Base-by-base conservation (phyloP, 2,113 vertebrate genomes). In the Percopsis transmontana region DNA sequence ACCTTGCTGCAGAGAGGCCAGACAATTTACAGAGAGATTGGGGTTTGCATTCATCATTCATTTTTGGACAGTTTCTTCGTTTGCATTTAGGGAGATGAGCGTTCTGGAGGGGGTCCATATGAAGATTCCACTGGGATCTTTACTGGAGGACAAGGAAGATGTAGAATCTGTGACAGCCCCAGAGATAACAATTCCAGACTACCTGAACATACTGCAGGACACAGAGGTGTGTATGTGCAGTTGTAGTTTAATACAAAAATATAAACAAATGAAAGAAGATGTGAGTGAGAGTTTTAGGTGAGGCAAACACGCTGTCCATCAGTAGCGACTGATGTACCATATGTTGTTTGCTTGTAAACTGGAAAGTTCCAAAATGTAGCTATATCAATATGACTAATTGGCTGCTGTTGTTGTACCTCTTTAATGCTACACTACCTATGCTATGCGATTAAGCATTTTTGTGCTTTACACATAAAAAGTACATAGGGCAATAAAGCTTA, bases 81-180 rank as follows among this genome's bases (percentile, higher is more conserved):
- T 41, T 59, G 6, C n/a, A n/a, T n/a, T n/a, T 2, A 33, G 16
- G 0, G 58, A 15, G 2, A 93, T 92, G 91, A 91, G 62, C 68
- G 89, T 78, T 66, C 91, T 98, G 67, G 94, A 96, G 19, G 94
- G 89, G 5, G 66, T 99, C 57, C 92, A 94, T 18, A 93, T 99
- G 82, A 94, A 89, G 76, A 85, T 87, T 0, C 82, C 90, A 18
- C 58, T 82, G 39, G 88, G 61, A 58, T 74, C 89, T 4, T 38
- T 70, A 0, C 72, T 81, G 5, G 67, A 87, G 57, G 69, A 78
- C 0, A 77, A 27, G 40, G 84, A 76, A 39, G 83, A 89, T 12
- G 61, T 79, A 21, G 78, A 66, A 24, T 61, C 58, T 5, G 9
- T 78, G 44, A 54, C 62, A 0, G 77, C 68, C 0, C 87, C 85